Evolutionary conservation across 1,140 invertebrate genomes (phyloP).

Genomic region (Lepidostoma basale): DNA sequence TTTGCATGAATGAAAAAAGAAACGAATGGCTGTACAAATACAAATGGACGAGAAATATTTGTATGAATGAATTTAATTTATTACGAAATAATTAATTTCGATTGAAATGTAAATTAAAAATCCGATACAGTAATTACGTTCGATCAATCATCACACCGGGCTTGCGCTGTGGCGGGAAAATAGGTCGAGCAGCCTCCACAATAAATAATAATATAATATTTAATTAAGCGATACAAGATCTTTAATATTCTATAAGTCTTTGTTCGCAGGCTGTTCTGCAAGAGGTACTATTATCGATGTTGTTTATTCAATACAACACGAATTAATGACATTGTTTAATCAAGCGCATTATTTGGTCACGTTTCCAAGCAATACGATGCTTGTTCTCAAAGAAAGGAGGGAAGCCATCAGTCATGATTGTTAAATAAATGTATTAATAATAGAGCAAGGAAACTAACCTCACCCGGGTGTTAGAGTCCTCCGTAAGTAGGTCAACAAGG

Average conservation of each 20-base stretch:
- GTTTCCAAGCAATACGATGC: neutral
- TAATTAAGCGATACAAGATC: constrained; percentile 22
- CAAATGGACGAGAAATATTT: no score
- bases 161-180: neutral
- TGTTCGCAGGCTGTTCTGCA: neutral
- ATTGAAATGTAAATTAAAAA: neutral
- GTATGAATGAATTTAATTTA: neutral
- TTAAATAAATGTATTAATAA: no score
- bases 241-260: neutral
- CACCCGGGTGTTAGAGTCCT: no score
- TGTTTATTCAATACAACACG: constrained; percentile 2
- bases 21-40: no score
- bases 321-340: constrained; percentile 5
- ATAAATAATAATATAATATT: neutral
- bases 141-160: neutral
- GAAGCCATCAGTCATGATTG: no score
- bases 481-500: no score
- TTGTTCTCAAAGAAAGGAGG: no score
- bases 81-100: neutral
- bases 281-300: neutral
- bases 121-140: neutral
- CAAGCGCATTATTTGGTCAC: neutral
- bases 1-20: no score
- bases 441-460: no score
- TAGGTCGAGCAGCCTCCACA: constrained; percentile 2